Percentiles rank a stretch among this genome's conserved stretches.
phyloP scores from a whole-genome alignment of 2,797 vertebrate species.

The Pipistrellus pipistrellus region DNA sequence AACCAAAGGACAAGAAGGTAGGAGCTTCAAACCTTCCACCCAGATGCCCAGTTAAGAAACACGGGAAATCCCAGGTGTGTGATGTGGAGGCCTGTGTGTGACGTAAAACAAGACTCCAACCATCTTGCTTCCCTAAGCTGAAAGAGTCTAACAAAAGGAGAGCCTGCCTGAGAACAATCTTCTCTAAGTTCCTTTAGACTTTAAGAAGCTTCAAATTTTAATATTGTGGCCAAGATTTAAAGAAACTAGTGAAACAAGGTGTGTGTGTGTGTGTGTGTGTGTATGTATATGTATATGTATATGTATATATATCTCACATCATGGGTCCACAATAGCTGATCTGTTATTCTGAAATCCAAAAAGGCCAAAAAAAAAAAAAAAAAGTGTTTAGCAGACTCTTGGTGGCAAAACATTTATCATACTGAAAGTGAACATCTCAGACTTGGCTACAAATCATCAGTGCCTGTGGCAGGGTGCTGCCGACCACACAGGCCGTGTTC shows the following conservation, averaged over 20 bases:
- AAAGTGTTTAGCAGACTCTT: neutral
- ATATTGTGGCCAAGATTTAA: neutral
- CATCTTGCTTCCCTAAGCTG: neutral
- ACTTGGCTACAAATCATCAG: neutral
- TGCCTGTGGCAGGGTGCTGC: rapidly evolving
- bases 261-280: too few species aligned
- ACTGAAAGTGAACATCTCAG: rapidly evolving
- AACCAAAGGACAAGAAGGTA: too few species aligned
- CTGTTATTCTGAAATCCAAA: neutral
- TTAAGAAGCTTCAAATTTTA: neutral
- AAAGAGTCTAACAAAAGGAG: neutral
- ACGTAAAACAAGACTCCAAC: neutral
- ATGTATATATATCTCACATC: too few species aligned
- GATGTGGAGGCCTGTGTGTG: neutral
- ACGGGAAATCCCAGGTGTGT: neutral
- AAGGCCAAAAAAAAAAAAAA: too few species aligned
- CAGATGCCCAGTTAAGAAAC: neutral
- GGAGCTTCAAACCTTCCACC: neutral
- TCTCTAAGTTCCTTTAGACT: neutral
- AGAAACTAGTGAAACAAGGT: rapidly evolving
- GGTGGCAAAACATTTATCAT: neutral
- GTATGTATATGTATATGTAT: too few species aligned
- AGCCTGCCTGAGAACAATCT: neutral
- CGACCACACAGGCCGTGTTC: rapidly evolving
- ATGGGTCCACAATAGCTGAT: rapidly evolving